phyloP scores from a whole-genome alignment of 2,888 invertebrate species.

The Lacanobia oleracea region DNA sequence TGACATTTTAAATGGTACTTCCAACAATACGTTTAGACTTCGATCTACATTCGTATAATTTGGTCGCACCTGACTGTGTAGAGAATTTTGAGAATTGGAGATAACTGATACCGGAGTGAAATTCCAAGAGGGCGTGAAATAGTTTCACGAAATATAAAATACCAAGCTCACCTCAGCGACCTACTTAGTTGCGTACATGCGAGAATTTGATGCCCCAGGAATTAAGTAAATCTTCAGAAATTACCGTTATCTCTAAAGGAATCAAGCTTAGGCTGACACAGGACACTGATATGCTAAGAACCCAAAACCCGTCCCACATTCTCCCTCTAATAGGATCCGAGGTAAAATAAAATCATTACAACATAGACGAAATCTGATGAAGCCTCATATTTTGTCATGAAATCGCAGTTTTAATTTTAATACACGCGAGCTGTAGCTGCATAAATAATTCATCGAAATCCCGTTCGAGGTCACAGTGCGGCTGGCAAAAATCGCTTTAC shows the following conservation, averaged over 20 bases:
- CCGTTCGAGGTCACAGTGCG: conserved; percentile 73
- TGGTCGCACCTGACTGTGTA: conserved; percentile 67
- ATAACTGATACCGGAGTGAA: conserved; percentile 68
- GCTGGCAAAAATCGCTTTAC: conserved; percentile 86
- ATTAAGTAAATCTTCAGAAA: conserved; percentile 38
- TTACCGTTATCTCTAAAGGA: conserved; percentile 16
- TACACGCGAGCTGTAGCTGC: conserved; percentile 57
- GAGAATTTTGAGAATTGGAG: conserved; percentile 68
- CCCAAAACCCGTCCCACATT: conserved; percentile 24
- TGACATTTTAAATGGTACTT: too few species aligned
- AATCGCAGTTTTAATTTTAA: conserved; percentile 50
- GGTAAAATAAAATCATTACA: conserved; percentile 11
- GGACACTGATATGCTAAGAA: conserved; percentile 16
- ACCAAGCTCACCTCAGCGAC: conserved; percentile 59
- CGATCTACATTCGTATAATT: conserved; percentile 68
- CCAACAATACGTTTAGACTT: conserved; percentile 43
- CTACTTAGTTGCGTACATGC: conserved; percentile 48
- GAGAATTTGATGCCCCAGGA: conserved; percentile 29
- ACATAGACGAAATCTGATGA: conserved; percentile 21
- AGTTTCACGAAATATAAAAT: conserved; percentile 72
- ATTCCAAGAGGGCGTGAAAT: conserved; percentile 73
- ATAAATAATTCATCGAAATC: conserved; percentile 85
- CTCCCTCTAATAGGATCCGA: conserved; percentile 7
- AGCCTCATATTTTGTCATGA: conserved; percentile 42
- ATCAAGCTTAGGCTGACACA: conserved; percentile 7